Evolutionary conservation across 2,113 vertebrate species (phyloP).

Genomic region (Paramisgurnus dabryanus): DNA sequence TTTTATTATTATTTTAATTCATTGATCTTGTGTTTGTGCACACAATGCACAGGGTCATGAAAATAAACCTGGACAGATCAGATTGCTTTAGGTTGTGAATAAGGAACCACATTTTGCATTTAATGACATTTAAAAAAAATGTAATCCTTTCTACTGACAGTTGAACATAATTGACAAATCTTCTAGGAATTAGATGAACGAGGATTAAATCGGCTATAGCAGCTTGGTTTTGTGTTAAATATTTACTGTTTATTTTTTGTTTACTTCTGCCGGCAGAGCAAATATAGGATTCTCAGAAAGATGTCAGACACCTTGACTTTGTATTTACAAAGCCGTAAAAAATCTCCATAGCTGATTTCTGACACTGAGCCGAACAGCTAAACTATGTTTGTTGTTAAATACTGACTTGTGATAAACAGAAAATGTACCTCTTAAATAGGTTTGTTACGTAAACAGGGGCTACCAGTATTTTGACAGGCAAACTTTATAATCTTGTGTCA

Average conservation of each 20-base stretch:
- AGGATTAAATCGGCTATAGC: not conserved
- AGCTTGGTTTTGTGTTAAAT: not conserved
- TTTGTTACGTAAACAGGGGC: constrained; percentile 69
- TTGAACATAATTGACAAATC: not conserved
- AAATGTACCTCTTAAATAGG: constrained; percentile 62
- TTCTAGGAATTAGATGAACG: not conserved
- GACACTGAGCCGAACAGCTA: constrained; percentile 58
- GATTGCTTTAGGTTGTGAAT: no score
- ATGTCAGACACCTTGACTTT: constrained; percentile 32
- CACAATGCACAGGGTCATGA: no score
- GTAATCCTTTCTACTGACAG: not conserved
- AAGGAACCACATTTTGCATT: no score
- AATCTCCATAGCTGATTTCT: constrained; percentile 27
- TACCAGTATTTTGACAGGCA: constrained; percentile 61
- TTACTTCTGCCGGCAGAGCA: not conserved
- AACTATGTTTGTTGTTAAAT: constrained; percentile 75
- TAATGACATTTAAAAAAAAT: not conserved
- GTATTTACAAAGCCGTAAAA: constrained; percentile 69
- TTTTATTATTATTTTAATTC: not conserved
- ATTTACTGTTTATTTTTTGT: constrained; percentile 3
- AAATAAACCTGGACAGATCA: not conserved
- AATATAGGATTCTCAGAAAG: constrained; percentile 32
- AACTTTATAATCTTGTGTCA: constrained; percentile 59
- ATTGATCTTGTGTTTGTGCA: no score
- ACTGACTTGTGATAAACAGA: constrained; percentile 66